Evolutionary conservation across 2,888 invertebrate species (phyloP).

Genomic region (Chrysomela aeneicollis): DNA sequence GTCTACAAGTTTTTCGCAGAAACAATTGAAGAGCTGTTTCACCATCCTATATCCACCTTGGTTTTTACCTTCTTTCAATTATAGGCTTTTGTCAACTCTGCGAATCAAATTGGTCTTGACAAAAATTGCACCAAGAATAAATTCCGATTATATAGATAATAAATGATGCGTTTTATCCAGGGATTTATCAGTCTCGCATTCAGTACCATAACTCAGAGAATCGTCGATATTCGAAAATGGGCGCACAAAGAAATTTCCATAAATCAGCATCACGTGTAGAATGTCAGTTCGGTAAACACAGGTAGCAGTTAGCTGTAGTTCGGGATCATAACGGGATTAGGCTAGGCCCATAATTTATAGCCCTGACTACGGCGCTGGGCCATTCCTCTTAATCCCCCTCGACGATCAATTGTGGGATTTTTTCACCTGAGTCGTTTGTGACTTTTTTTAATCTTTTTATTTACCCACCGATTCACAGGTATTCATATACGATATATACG

Average conservation of each 20-base stretch:
- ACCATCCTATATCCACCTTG: too few relatives aligned
- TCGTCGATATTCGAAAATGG: neutral
- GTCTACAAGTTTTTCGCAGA: too few relatives aligned
- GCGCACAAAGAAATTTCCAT: constrained; percentile 10
- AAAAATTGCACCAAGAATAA: too few relatives aligned
- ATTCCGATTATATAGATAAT: too few relatives aligned
- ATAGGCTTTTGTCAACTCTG: too few relatives aligned
- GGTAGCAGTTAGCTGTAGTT: constrained; percentile 54
- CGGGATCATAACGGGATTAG: constrained; percentile 59
- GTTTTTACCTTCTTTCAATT: too few relatives aligned
- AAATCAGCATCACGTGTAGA: constrained; percentile 23
- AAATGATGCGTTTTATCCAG: neutral
- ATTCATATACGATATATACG: too few relatives aligned
- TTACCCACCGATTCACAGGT: constrained; percentile 55
- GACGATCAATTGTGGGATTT: constrained; percentile 64
- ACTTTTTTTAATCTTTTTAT: constrained; percentile 57
- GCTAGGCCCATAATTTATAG: constrained; percentile 60
- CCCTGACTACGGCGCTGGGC: constrained; percentile 47
- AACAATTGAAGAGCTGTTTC: too few relatives aligned
- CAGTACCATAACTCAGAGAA: neutral
- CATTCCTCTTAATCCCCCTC: constrained; percentile 58
- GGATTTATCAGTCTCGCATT: neutral
- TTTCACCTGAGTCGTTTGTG: constrained; percentile 57
- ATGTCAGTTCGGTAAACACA: constrained; percentile 51
- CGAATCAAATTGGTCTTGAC: too few relatives aligned